A percentile compares a stretch with the other conserved stretches of the same genome.
These are phyloP conservation scores for Drosophila ogumai DNA, from an alignment of 1,140 invertebrate genomes.

Conservation along the genomic window DNA sequence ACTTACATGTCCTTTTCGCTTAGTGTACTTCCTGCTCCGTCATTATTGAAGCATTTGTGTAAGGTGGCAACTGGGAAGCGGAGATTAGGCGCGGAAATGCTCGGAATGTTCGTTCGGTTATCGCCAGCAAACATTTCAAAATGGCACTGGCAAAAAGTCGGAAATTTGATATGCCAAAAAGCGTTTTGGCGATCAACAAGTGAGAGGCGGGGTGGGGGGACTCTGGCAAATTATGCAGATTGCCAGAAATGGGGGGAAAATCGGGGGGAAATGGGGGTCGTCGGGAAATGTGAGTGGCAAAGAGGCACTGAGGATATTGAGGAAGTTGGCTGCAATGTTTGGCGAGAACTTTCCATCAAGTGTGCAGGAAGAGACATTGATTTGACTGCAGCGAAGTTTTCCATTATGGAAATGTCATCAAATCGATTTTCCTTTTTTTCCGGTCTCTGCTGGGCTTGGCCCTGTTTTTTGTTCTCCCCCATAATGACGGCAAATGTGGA, in stretches of 20 bases:
- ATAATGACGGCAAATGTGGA: conserved; percentile 37
- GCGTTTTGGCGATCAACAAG: conserved; percentile 73
- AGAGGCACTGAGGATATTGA: conserved; percentile 43
- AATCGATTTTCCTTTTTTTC: conserved; percentile 46
- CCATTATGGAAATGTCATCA: conserved; percentile 63
- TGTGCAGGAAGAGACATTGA: conserved; percentile 61
- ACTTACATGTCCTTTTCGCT: neutral
- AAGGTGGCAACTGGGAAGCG: conserved; percentile 61
- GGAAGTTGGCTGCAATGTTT: conserved; percentile 63
- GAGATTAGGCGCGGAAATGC: conserved; percentile 74
- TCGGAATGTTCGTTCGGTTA: conserved; percentile 58
- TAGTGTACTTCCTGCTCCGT: conserved; percentile 37
- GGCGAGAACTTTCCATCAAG: conserved; percentile 57
- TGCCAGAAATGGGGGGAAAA: conserved; percentile 15
- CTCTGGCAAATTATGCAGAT: conserved; percentile 73
- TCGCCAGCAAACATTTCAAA: conserved; percentile 36
- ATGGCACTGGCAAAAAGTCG: conserved; percentile 54
- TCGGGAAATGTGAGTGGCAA: neutral
- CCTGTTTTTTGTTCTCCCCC: conserved; percentile 8
- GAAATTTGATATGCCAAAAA: conserved; percentile 69
- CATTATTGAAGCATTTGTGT: conserved; percentile 75
- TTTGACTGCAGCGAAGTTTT: conserved; percentile 60
- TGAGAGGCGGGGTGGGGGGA: conserved; percentile 41
- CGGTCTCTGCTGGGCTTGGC: conserved; percentile 3
- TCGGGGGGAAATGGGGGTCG: neutral